Conservation (phyloP, 1,140 invertebrate species). For the Aphaenogaster rudis region DNA sequence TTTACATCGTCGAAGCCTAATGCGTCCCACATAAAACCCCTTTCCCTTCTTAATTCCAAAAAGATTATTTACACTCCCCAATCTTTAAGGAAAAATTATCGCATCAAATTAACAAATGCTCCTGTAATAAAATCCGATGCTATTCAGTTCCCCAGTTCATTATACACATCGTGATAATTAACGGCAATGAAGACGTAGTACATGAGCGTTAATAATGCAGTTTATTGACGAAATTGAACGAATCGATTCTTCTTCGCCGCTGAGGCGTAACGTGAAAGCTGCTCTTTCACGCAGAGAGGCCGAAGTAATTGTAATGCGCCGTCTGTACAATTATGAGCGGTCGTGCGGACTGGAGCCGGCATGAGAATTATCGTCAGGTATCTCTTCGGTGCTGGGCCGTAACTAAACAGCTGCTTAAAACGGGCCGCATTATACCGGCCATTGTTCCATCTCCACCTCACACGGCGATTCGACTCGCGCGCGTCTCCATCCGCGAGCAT, state of each 20-base stretch:
- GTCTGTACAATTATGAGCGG: constrained; percentile 60
- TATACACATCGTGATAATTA: neutral
- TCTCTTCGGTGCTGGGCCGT: constrained; percentile 72
- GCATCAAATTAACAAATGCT: neutral
- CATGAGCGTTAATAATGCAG: constrained; percentile 17
- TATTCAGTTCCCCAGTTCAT: neutral
- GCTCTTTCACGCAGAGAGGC: constrained; percentile 32
- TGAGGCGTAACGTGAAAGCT: constrained; percentile 62
- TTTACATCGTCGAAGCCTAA: neutral
- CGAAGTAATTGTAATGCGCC: constrained; percentile 34
- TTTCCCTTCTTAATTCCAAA: neutral
- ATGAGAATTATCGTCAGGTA: constrained; percentile 67
- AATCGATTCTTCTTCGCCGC: constrained; percentile 26
- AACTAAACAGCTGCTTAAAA: constrained; percentile 71
- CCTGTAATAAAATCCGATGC: neutral
- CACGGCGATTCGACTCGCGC: constrained; percentile 3
- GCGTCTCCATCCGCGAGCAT: constrained; percentile 7
- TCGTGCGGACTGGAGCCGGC: neutral
- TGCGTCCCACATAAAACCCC: neutral
- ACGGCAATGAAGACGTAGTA: neutral
- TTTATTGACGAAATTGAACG: constrained; percentile 53
- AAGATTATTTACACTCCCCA: neutral
- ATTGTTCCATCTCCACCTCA: constrained; percentile 23
- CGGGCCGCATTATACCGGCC: constrained; percentile 1
- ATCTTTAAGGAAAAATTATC: neutral